Evolutionary conservation across 1,140 invertebrate genomes (phyloP), one percentile per base, ranked within the genome.

Genomic region (Elysia chlorotica): DNA sequence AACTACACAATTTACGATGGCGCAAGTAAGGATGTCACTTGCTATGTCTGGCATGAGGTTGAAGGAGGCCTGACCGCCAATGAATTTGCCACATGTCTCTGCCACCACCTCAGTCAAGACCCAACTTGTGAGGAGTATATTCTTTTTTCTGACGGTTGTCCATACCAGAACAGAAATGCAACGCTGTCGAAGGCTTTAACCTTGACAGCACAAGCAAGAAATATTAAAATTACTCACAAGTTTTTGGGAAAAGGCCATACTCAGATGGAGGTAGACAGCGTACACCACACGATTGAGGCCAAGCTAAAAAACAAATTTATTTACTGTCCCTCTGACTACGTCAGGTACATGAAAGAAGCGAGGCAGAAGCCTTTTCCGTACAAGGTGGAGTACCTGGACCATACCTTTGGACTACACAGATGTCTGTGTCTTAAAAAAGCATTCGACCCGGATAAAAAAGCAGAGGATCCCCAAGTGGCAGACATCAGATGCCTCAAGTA

Each of bases 1-100:
- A 89, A 89, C 79, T 89, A 86, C 71, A 87, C 86, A 23, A 71
- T 88, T 41, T 89, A 85, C 75, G 85, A 89, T 77, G 57, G 87
- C 6, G 76, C 72, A 3, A 86, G 69, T 53, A 76, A 83, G 63
- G 63, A 78, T 48, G 81, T 78, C 5, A 70, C 74, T 74, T 71
- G 86, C 73, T 89, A 88, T 74, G 78, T 88, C 33, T 89, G 88
- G 81, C 79, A 86, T 74, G 88, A 89, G 36, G 79, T 77, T 5
- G 78, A 86, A 61, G 79, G 80, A 33, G 84, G 84, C 74, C 77
- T 89, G 65, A 81, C 79, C 71, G 82, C 87, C 5, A 83, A 83
- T 23, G 81, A 80, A 28, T 89, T 89, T 74, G 84, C 83, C 53
- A 82, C 80, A 2, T 87, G 84, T 66, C 36, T 89, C 57, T 69